phyloP scores from a whole-genome alignment of 2,113 vertebrate species.

The Psittacus erithacus region DNA sequence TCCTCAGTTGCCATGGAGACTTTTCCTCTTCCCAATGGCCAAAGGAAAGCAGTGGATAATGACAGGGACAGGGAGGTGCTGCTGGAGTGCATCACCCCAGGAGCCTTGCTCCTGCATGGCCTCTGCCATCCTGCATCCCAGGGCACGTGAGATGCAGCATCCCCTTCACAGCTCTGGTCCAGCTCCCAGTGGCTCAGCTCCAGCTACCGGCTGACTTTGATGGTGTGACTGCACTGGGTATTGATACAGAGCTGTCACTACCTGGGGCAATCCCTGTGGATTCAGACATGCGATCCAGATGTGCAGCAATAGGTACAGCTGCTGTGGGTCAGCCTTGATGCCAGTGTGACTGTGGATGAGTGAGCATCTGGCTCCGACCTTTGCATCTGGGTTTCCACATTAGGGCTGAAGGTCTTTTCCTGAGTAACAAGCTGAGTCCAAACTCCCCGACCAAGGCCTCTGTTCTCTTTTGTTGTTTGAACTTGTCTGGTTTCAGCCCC shows the following conservation, averaged over 20 bases:
- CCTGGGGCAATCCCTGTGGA: not conserved
- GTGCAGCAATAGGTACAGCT: rapidly evolving
- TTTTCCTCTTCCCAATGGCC: slow-evolving; percentile 11
- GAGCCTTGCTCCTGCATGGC: rapidly evolving
- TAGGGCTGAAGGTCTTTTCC: not conserved
- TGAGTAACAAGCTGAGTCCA: not conserved
- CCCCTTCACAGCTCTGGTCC: rapidly evolving
- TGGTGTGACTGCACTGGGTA: rapidly evolving
- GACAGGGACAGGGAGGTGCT: not conserved
- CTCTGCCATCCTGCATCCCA: rapidly evolving
- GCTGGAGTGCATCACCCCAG: not conserved
- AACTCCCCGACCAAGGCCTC: rapidly evolving
- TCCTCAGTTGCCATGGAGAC: slow-evolving; percentile 54
- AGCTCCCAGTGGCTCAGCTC: not conserved
- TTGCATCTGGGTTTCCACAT: rapidly evolving
- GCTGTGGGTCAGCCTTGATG: rapidly evolving
- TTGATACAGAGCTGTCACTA: rapidly evolving
- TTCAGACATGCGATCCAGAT: rapidly evolving
- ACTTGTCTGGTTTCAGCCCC: not conserved
- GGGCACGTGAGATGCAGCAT: not conserved
- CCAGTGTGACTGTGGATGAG: rapidly evolving
- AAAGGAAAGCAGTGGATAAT: not conserved
- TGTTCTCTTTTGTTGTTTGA: not conserved
- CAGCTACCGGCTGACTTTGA: rapidly evolving
- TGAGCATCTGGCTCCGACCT: not conserved